Evolutionary conservation across 2,113 vertebrate species (phyloP), one percentile per base, ranked within the genome.

Genomic region (Trichomycterus rosablanca): DNA sequence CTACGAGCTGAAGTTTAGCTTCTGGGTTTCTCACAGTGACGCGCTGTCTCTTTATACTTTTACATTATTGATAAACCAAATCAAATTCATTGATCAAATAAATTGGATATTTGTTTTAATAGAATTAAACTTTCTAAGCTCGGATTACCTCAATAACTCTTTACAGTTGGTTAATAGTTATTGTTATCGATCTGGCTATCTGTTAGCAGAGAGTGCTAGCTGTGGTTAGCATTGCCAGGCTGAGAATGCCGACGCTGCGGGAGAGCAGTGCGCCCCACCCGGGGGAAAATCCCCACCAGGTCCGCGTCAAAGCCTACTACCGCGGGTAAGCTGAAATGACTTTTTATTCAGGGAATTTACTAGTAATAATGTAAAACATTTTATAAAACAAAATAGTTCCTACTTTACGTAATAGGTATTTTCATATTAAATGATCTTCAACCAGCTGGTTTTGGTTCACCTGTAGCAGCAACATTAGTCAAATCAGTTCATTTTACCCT

Each of bases 221-320:
- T 63, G 55, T 67, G 69, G 55, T 70, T 54, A 56, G 40, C 70
- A 52, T 70, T 67, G 74, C 71, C 49, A 79, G 63, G 75, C 81
- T 77, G 77, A 66, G 82, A 86, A 97, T 97, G 94, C 93, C 93
- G 81, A 97, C 93, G 65, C 87, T 94, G 90, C 89, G 95, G 86
- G 95, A 97, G 86, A 89, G 89, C 84, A 89, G 83, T 72, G 93
- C 95, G 93, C 90, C 90, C 82, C 90, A 92, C 71, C 80, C 86
- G 76, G 84, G 84, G 23, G 88, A 89, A 50, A 84, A 87, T 69
- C 84, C 85, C 10, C 87, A 89, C 66, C 89, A 92, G 80, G 90
- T 93, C 86, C 91, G 92, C 73, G 91, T 93, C 20, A 93, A 93
- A 74, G 89, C 91, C n/a, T 94, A 92, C 65, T 94, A 93, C 52